Evolutionary conservation across 1,140 invertebrate genomes (phyloP).

Genomic region (Tetramorium parvispinum): DNA sequence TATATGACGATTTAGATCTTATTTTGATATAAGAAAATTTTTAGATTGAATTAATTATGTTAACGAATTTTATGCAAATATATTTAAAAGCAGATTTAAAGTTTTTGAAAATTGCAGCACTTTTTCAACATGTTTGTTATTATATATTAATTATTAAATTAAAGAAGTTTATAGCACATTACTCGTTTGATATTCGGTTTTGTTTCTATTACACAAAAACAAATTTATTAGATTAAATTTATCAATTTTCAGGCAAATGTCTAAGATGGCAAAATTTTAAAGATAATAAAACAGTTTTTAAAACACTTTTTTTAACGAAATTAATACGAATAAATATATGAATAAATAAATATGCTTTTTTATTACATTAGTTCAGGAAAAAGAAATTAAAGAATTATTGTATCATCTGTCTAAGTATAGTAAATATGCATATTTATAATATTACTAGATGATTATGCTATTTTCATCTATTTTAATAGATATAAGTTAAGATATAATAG

Average conservation of each 20-base stretch:
- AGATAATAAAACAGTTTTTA: not conserved
- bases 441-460: not conserved
- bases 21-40: not conserved
- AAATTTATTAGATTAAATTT: not conserved
- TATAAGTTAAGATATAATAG: not conserved
- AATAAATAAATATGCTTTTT: not conserved
- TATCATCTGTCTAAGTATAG: not conserved
- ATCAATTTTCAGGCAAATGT: not conserved
- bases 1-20: not conserved
- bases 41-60: not conserved
- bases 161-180: not conserved
- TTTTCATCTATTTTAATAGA: constrained; percentile 19
- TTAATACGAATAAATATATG: not conserved
- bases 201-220: not conserved
- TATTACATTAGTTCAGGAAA: not conserved
- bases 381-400: not conserved
- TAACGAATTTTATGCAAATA: not conserved
- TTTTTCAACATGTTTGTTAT: not conserved
- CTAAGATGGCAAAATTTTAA: not conserved
- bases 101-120: not conserved
- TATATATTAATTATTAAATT: not conserved
- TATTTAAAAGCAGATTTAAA: not conserved
- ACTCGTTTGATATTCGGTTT: not conserved
- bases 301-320: not conserved
- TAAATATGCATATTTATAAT: not conserved